Evolutionary conservation across 2,888 invertebrate species (phyloP), one percentile per base, ranked within the genome.

Genomic region (Pardosa pseudoannulata): DNA sequence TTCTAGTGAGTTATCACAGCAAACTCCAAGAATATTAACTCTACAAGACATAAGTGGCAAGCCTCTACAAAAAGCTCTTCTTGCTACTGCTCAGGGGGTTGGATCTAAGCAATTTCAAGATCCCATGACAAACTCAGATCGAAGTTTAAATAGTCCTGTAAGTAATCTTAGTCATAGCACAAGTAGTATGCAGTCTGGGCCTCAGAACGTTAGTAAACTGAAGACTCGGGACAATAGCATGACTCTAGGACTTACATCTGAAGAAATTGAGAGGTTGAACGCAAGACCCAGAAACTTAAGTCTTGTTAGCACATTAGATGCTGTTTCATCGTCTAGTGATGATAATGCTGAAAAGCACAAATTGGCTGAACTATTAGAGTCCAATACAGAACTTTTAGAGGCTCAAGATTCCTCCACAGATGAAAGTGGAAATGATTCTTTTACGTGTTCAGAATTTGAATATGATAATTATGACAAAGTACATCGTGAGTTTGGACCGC

Each of bases 371-470:
- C 90, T 91, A 74, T 89, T 91, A 73, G 91, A 91, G 64, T 91
- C 91, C 31, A 91, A 90, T 88, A 90, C 91, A 19, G 91, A 90
- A 27, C 89, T 91, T 19, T 89, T 92, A 36, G 91, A 91, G 79
- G 91, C 91, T 2, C 91, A 91, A 46, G 88, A 88, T 73, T 88
- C 79, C 9, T 88, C 87, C 5, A 86, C 87, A 11, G 80, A 88
- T 67, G 88, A 87, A 28, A 87, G 88, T 68, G 88, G 82, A 31
- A 88, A 98, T 91, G 98, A 98, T 92, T 95, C 95, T 89, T 98
- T 98, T 93, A 98, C 98, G 13, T 98, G 98, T 92, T 98, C 98
- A 0, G 98, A 98, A 93, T 98, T 98, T 91, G 98, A 98, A 92
- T 98, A 97, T 91, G 97, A 97, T 91, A 96, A 96, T 90, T 92